phyloP scores from a whole-genome alignment of 2,113 vertebrate species.

The Chloebia gouldiae region DNA sequence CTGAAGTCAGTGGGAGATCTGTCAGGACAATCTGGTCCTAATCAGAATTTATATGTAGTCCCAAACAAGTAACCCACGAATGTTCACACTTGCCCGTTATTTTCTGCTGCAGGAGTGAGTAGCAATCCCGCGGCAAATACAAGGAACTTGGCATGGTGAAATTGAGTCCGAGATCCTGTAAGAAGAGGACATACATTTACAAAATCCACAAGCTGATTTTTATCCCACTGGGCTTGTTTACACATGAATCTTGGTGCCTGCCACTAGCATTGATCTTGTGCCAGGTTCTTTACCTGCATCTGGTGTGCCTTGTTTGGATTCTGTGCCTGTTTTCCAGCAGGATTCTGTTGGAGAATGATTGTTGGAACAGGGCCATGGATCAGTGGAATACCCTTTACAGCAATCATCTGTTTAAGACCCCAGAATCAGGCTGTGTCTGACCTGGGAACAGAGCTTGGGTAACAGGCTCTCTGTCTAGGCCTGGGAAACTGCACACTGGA shows the following conservation, averaged over 20 bases:
- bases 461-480: too few relatives aligned
- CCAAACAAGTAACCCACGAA: background rate
- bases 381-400: too few relatives aligned
- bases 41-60: background rate
- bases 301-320: background rate
- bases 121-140: background rate
- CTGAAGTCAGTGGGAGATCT: background rate
- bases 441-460: too few relatives aligned
- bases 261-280: background rate
- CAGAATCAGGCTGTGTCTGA: too few relatives aligned
- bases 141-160: background rate
- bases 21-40: background rate
- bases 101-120: background rate
- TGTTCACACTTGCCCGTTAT: background rate
- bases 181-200: background rate
- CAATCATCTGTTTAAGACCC: too few relatives aligned
- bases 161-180: background rate
- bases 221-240: accelerated
- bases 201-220: background rate
- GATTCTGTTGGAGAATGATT: too few relatives aligned
- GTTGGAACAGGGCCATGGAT: too few relatives aligned
- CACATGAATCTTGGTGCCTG: background rate
- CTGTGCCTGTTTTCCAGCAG: background rate
- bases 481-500: too few relatives aligned
- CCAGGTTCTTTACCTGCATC: background rate